Evolutionary conservation across 1,140 invertebrate genomes (phyloP).

Genomic region (Drusus annulatus): DNA sequence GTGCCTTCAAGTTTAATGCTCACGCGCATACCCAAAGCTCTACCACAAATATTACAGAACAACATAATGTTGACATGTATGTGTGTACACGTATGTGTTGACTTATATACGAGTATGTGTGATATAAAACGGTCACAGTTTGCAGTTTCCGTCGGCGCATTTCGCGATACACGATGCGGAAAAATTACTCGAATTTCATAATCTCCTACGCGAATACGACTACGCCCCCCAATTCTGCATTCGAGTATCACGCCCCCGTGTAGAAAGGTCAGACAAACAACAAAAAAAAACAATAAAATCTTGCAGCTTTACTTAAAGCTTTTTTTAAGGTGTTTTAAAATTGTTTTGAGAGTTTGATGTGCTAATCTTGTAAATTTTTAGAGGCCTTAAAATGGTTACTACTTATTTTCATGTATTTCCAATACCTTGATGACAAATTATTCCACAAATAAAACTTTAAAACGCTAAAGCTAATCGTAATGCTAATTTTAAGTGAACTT

Average conservation of each 20-base stretch:
- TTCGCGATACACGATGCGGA: slow-evolving; percentile 27
- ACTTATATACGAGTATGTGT: too few relatives aligned
- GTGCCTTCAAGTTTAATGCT: too few relatives aligned
- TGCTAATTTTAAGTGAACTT: too few relatives aligned
- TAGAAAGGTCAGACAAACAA: neutral
- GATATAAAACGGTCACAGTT: neutral
- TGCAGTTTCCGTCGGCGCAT: slow-evolving; percentile 30
- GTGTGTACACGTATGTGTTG: too few relatives aligned
- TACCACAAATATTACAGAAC: too few relatives aligned
- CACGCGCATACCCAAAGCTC: too few relatives aligned
- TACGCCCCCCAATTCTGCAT: neutral
- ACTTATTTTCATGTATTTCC: slow-evolving; percentile 1
- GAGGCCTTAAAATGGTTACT: neutral
- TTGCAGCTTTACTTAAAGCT: neutral
- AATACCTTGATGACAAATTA: neutral
- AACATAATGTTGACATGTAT: too few relatives aligned
- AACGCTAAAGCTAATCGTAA: too few relatives aligned
- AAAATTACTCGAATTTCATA: slow-evolving; percentile 44
- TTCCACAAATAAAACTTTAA: too few relatives aligned
- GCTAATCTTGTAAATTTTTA: neutral
- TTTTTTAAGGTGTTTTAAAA: neutral
- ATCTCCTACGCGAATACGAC: slow-evolving; percentile 21
- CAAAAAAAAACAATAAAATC: neutral
- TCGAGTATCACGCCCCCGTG: neutral
- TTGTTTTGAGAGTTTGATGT: neutral